Evolutionary conservation across 2,113 vertebrate species (phyloP).

Genomic region (Sylvia atricapilla): DNA sequence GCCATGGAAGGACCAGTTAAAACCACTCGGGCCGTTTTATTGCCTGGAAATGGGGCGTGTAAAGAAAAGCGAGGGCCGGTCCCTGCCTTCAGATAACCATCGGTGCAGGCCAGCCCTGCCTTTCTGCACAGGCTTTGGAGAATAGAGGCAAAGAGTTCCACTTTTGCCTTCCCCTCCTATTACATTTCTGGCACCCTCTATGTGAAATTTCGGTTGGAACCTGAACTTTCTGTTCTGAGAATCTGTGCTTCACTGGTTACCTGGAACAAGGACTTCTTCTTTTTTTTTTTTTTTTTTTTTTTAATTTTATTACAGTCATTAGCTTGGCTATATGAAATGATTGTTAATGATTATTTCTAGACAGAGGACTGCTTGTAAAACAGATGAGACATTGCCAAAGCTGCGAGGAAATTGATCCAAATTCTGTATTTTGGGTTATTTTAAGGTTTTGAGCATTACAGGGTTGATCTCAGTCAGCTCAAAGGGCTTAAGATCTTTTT

Average conservation of each 20-base stretch:
- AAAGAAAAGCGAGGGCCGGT: background rate
- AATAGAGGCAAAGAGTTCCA: constrained; percentile 27
- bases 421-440: constrained; percentile 35
- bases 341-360: constrained; percentile 52
- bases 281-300: background rate
- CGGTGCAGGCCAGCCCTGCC: background rate
- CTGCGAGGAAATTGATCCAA: constrained; percentile 56
- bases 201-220: constrained; percentile 27
- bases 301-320: constrained; percentile 12
- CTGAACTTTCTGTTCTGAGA: constrained; percentile 54
- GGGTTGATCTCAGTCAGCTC: background rate
- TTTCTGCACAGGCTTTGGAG: constrained; percentile 20
- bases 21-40: constrained; percentile 41
- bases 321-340: constrained; percentile 61
- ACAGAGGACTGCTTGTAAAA: background rate
- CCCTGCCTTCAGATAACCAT: constrained; percentile 11
- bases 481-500: background rate
- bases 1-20: constrained; percentile 3
- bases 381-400: background rate
- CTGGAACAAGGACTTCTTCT: constrained; percentile 40
- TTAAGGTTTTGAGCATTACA: background rate
- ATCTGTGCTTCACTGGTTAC: constrained; percentile 26
- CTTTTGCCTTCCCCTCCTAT: background rate
- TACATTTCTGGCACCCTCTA: constrained; percentile 28
- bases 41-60: constrained; percentile 8